Evolutionary conservation across 2,113 vertebrate genomes (phyloP).

Genomic region (Brachyistius frenatus): DNA sequence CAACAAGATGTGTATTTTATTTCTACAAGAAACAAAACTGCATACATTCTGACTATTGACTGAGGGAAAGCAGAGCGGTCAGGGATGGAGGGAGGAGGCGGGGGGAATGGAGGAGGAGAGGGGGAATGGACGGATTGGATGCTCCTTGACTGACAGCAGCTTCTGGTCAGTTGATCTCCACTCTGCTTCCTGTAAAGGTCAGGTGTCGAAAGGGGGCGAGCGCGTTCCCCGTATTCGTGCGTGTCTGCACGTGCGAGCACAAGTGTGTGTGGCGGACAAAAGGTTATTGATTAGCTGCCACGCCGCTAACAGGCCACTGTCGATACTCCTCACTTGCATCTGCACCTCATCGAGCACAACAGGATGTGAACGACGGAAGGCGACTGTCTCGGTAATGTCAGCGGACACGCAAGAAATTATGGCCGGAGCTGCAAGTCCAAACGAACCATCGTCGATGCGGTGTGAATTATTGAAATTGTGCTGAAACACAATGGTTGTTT

Average conservation of each 20-base stretch:
- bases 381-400: constrained; percentile 28
- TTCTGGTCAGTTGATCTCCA: constrained; percentile 59
- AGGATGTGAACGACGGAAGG: constrained; percentile 14
- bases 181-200: constrained; percentile 68
- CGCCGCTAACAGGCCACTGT: constrained; percentile 52
- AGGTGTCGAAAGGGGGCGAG: constrained; percentile 49
- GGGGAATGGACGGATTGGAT: not conserved
- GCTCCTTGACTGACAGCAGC: constrained; percentile 65
- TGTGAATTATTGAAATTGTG: too few species aligned
- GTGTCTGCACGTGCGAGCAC: not conserved
- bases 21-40: not conserved
- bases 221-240: constrained; percentile 1
- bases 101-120: not conserved
- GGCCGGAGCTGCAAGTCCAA: too few species aligned
- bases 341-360: constrained; percentile 41
- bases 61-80: constrained; percentile 16
- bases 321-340: constrained; percentile 47
- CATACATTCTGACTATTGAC: constrained; percentile 41
- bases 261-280: constrained; percentile 19
- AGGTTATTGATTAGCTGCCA: constrained; percentile 73
- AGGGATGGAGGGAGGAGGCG: not conserved
- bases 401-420: too few species aligned
- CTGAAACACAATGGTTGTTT: too few species aligned
- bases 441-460: not conserved
- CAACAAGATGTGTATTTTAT: not conserved